A percentile compares a stretch with the other conserved stretches of the same genome.
Evolutionary conservation across 1,140 invertebrate species (phyloP).

Genomic region (Trachymyrmex cornetzi): DNA sequence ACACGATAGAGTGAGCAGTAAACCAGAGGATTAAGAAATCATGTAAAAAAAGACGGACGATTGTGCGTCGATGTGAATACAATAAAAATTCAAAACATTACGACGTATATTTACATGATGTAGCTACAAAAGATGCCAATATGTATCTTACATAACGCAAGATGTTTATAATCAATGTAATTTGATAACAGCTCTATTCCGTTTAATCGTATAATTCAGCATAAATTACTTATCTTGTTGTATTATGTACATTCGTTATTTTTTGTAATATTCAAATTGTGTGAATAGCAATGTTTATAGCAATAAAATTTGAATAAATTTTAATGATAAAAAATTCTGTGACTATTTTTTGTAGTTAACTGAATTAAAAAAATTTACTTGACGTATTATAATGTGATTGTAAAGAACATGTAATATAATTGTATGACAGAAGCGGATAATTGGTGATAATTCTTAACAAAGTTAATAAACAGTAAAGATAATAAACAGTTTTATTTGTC

Average conservation of each 20-base stretch:
- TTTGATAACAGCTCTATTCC: constrained; percentile 3
- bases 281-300: neutral
- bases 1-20: constrained; percentile 10
- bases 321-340: neutral
- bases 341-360: neutral
- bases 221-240: neutral
- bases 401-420: neutral
- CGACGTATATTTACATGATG: constrained; percentile 3
- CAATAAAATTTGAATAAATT: neutral
- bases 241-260: neutral
- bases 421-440: neutral
- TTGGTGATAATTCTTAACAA: neutral
- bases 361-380: neutral
- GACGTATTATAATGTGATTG: neutral
- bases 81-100: neutral
- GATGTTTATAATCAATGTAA: neutral
- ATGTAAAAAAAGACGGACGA: constrained; percentile 32
- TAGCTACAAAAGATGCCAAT: neutral
- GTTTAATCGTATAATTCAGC: neutral
- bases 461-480: constrained; percentile 15
- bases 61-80: constrained; percentile 2
- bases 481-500: constrained; percentile 42
- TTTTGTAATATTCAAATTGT: neutral
- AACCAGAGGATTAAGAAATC: constrained; percentile 30
- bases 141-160: neutral